Evolutionary conservation across 2,797 vertebrate species (phyloP), one percentile per base, ranked within the genome.

Genomic region (Macrochelys suwanniensis): DNA sequence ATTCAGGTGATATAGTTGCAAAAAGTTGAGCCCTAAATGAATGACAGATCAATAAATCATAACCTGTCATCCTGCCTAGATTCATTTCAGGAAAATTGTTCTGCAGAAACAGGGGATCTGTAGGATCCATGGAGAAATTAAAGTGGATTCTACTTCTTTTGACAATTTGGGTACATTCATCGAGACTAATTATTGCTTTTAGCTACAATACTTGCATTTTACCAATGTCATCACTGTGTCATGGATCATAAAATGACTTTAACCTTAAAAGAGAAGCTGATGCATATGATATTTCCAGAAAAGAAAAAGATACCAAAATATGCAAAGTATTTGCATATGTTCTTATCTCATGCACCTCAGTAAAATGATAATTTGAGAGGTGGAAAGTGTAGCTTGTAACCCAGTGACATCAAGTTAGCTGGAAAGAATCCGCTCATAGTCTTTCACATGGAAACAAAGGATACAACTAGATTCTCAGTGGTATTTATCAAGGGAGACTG

Each of bases 21-120:
- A 89, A 89, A 92, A 82, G 5, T 28, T 81, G 80, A 95, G 2
- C 84, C 11, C 11, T 82, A 84, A 86, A 78, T 68, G 51, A 93
- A 80, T 90, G 92, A 83, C 76, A 82, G 37, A 92, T 1, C 57
- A 89, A 95, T 94, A 96, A 94, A 92, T 93, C 57, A 82, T 42
- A 33, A 65, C 59, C 33, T 83, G 25, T 33, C 54, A 65, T 54
- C 91, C 80, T 93, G 57, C 23, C n/a, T 74, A 61, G 56, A 82
- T 71, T 92, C 0, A 87, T 94, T 96, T 91, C 50, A 65, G 47
- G 65, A 82, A 94, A 91, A 87, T 59, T 87, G 2, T 31, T 59
- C 12, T 37, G 47, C n/a, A 91, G 33, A 88, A 33, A 76, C 5
- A 42, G 47, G 59, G 54, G 11, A 84, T 87, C 31, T 11, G 13